These are phyloP conservation scores for Tadarida brasiliensis DNA, from an alignment of 2,797 vertebrate species.

Conservation along the genomic window DNA sequence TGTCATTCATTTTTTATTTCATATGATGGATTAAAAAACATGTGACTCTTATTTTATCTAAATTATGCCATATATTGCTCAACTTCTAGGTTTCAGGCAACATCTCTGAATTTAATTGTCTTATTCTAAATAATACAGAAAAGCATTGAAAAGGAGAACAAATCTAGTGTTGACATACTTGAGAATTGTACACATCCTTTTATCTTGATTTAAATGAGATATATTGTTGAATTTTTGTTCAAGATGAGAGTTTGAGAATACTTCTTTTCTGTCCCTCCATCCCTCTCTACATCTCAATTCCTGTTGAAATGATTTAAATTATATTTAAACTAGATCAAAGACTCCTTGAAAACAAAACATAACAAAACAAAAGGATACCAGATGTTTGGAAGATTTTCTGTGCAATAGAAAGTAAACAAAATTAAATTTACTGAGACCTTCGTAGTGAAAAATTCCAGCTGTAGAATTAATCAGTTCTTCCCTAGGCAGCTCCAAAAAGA, in stretches of 20 bases:
- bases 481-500: background rate
- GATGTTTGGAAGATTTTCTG: background rate
- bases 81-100: background rate
- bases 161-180: background rate
- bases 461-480: background rate
- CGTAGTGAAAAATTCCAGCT: background rate
- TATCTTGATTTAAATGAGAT: background rate
- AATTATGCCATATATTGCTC: background rate
- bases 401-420: background rate
- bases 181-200: background rate
- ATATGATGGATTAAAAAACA: background rate
- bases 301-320: background rate
- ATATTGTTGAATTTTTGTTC: background rate
- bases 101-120: background rate
- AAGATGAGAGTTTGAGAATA: background rate
- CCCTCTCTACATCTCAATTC: background rate
- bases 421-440: background rate
- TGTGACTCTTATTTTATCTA: background rate
- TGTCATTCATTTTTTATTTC: background rate
- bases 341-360: background rate
- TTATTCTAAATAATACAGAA: background rate
- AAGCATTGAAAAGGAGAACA: background rate
- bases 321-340: background rate
- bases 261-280: background rate
- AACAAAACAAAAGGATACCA: background rate